Evolutionary conservation across 2,113 vertebrate species (phyloP).

Genomic region (Clarias magur): DNA sequence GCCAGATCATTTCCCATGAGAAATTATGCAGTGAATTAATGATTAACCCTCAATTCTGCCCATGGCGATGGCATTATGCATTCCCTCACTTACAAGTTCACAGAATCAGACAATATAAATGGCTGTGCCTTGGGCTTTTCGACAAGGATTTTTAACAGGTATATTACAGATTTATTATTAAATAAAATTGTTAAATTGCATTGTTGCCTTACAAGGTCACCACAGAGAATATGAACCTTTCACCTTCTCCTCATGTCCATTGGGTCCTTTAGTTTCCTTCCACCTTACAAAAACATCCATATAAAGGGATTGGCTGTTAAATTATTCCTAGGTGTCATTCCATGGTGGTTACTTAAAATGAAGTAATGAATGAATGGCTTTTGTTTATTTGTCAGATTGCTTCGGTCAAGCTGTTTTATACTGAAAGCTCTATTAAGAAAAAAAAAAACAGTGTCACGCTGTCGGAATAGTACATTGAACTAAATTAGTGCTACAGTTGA

Average conservation of each 20-base stretch:
- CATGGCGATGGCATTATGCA: not conserved
- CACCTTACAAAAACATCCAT: not conserved
- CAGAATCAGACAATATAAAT: not conserved
- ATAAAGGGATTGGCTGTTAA: not conserved
- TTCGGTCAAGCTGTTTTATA: not conserved
- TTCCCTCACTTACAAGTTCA: not conserved
- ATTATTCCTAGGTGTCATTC: not conserved
- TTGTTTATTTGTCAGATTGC: not conserved
- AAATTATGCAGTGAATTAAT: slow-evolving; percentile 1
- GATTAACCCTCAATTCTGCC: not conserved
- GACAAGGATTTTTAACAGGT: not conserved
- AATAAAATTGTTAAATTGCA: not conserved
- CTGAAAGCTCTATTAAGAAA: not conserved
- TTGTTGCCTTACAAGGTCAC: not conserved
- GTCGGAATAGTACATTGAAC: slow-evolving; percentile 1
- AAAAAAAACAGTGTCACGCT: slow-evolving; percentile 25
- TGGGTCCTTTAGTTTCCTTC: not conserved
- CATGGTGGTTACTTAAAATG: not conserved
- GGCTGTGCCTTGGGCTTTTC: not conserved
- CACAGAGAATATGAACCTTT: not conserved
- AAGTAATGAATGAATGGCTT: not conserved
- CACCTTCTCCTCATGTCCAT: not conserved
- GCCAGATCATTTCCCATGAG: slow-evolving; percentile 6
- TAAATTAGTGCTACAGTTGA: not conserved
- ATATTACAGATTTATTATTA: not conserved